phyloP scores from a whole-genome alignment of 1,140 invertebrate genomes.

The Protaetia brevitarsis region DNA sequence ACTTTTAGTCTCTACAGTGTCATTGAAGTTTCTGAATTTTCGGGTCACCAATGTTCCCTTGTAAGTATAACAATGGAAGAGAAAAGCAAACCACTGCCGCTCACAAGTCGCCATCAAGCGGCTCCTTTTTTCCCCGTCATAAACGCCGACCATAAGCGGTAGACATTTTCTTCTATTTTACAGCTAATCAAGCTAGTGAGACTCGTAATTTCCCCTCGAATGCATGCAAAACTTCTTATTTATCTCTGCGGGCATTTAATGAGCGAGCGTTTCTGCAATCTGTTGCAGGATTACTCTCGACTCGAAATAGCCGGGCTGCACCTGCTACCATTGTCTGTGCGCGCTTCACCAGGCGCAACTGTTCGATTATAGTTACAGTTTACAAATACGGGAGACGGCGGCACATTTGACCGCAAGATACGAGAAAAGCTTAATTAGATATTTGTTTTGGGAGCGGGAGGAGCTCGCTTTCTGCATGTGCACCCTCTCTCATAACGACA shows the following conservation, averaged over 20 bases:
- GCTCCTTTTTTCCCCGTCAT: too few species aligned
- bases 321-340: slow-evolving; percentile 7
- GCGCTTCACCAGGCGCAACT: not conserved
- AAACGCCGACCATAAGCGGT: not conserved
- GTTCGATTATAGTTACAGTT: slow-evolving; percentile 7
- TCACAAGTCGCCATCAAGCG: too few species aligned
- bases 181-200: slow-evolving; percentile 4
- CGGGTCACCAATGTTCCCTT: too few species aligned
- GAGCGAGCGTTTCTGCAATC: slow-evolving; percentile 10
- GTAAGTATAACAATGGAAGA: too few species aligned
- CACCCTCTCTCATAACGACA: not conserved
- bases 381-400: slow-evolving; percentile 12
- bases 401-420: not conserved
- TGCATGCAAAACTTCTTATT: slow-evolving; percentile 15
- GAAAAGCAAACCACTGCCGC: too few species aligned
- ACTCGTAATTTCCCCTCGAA: not conserved
- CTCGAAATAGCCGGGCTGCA: not conserved
- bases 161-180: not conserved
- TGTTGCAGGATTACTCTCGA: slow-evolving; percentile 11
- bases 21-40: too few species aligned
- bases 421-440: slow-evolving; percentile 12
- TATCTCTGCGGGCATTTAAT: slow-evolving; percentile 5
- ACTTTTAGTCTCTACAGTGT: too few species aligned
- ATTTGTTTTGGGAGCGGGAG: not conserved
- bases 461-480: not conserved